A percentile compares a stretch with the other conserved stretches of the same genome.
Conservation (phyloP, 2,113 vertebrate species). For the Pungitius pungitius region DNA sequence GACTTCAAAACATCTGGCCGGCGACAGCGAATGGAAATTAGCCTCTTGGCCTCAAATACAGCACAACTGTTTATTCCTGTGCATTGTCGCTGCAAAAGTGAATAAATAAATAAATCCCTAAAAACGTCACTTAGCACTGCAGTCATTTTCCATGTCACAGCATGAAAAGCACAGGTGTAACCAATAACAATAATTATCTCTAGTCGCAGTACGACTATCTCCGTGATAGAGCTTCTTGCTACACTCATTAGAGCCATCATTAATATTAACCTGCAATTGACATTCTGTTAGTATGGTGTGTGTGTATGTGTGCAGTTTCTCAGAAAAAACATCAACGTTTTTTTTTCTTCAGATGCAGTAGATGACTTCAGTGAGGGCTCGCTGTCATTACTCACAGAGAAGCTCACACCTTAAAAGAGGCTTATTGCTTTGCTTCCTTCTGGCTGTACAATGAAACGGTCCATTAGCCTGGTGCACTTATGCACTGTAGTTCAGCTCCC, state of each 20-base stretch:
- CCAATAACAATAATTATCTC: background rate
- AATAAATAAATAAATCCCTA: too few relatives aligned
- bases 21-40: too few relatives aligned
- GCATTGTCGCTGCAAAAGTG: too few relatives aligned
- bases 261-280: background rate
- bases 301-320: too few relatives aligned
- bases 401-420: conserved; percentile 57
- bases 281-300: background rate
- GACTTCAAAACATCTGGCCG: too few relatives aligned
- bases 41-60: too few relatives aligned
- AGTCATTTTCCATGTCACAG: background rate
- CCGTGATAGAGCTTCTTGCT: background rate
- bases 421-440: conserved; percentile 61
- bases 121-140: background rate
- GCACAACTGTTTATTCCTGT: too few relatives aligned
- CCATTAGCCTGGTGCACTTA: conserved; percentile 36
- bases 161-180: background rate
- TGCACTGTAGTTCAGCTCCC: conserved; percentile 5
- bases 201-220: background rate
- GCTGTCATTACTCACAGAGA: conserved; percentile 39
- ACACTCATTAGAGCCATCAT: background rate
- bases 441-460: conserved; percentile 47
- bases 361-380: conserved; percentile 46
- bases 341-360: conserved; percentile 20
- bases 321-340: too few relatives aligned